A percentile compares a stretch with the other conserved stretches of the same genome.
phyloP scores from a whole-genome alignment of 2,888 invertebrate species.

The Melieria crassipennis region DNA sequence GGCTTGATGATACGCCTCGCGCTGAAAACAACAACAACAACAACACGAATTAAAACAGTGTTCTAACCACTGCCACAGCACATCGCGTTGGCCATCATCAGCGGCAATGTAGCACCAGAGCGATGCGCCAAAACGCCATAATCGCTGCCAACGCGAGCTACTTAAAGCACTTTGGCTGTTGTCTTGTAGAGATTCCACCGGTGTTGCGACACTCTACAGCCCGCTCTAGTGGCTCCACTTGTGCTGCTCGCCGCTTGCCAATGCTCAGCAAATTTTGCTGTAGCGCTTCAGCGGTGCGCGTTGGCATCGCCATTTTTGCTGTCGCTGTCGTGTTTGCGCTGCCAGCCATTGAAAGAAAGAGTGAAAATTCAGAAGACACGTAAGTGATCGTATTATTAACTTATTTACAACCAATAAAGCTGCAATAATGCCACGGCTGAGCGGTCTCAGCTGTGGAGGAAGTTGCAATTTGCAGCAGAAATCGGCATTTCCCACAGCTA shows the following conservation, averaged over 20 bases:
- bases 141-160: neutral
- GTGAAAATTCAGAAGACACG: too few relatives aligned
- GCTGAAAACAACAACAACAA: conserved; percentile 20
- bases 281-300: neutral
- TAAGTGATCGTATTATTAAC: conserved; percentile 55
- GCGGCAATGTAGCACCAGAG: neutral
- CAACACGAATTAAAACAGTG: conserved; percentile 1
- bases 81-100: neutral
- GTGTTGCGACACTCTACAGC: too few relatives aligned
- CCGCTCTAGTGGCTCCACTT: too few relatives aligned
- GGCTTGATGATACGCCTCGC: conserved; percentile 61
- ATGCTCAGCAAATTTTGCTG: neutral
- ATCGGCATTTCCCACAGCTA: conserved; percentile 57
- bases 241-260: too few relatives aligned
- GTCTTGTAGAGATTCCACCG: conserved; percentile 3
- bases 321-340: conserved; percentile 45
- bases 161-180: conserved; percentile 19
- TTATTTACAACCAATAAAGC: conserved; percentile 62
- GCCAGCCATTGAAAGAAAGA: conserved; percentile 41
- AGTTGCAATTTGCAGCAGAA: conserved; percentile 41
- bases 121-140: neutral
- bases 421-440: conserved; percentile 50
- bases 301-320: conserved; percentile 22
- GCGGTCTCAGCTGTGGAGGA: conserved; percentile 18
- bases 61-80: too few relatives aligned